Base-by-base conservation (phyloP, 2,888 invertebrate species). In the Athrips mouffetella region DNA sequence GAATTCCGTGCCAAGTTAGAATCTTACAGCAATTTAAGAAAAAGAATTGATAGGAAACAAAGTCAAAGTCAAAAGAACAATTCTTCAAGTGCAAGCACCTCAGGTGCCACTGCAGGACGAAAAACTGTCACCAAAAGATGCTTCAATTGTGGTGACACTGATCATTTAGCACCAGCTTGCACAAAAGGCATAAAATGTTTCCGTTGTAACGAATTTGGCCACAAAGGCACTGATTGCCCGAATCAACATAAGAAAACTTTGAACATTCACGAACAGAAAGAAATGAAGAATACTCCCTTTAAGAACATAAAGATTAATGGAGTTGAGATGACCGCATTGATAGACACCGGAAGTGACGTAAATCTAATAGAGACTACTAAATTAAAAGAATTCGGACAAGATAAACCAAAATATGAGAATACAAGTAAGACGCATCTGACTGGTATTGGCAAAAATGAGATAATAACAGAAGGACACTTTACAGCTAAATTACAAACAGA, bases 141-240 rank as follows among this genome's bases (percentile, higher is more conserved):
- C 25, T 63, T 40, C 39, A 60, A 59, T 33, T 59, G 58, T 25
- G 55, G 54, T 10, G 53, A 45, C 6, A 1, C 20, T 31, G 49
- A 50, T 16, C 53, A 54, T 46, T 33, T 31, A 33, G 31, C 57
- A 11, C 25, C 55, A 16, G 47, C 56, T 3, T 65, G 56, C 16
- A 40, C 52, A 10, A 67, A 59, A 33, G 64, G 61, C 15, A 46
- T 55, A 6, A 71, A 70, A 53, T 72, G 70, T 47, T 69, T 67
- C 35, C 53, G 40, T 41, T 67, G 63, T 47, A 50, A 62, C 8
- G 50, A 58, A 7, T 65, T 54, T 42, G 66, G 67, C 1, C 67
- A 70, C 42, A 62, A 48, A 49, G 27, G 27, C 15, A 50, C 11
- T 33, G 49, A 51, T 21, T 52, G 56, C 29, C 33, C 16, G 1